Evolutionary conservation across 2,113 vertebrate genomes (phyloP), one percentile per base, ranked within the genome.

Genomic region (Callaeas wilsoni): DNA sequence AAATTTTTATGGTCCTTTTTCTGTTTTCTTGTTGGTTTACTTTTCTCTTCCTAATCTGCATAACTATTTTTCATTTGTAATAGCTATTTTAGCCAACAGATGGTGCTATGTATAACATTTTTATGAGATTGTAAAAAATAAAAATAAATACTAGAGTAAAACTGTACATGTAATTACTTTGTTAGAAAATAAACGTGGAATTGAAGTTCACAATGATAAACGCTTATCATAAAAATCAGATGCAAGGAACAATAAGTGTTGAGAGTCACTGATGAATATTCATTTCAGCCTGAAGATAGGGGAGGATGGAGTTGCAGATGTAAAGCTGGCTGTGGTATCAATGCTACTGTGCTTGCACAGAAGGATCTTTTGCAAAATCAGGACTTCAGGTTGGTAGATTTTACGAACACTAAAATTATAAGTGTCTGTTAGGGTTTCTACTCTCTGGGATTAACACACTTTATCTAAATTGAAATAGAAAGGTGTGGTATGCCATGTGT

Each of bases 61-160:
- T 96, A 79, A 59, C 90, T 79, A 91, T 97, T 97, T 96, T 95
- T 98, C 96, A 94, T 96, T 52, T 96, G 81, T 94, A 95, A 90
- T 96, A 97, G 96, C 88, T 96, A 94, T 92, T 75, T 96, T 65
- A 96, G 69, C 95, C 98, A 97, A 98, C 98, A 98, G 97, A 97
- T 97, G 96, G 97, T 98, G 94, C 96, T 96, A 78, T 93, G 50
- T 77, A 97, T 97, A 97, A 96, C 55, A 97, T 90, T 97, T 98
- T 98, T 94, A 98, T 97, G 94, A 85, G 90, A 86, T 41, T 84
- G 13, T 96, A 87, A 85, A 97, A 92, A 84, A 94, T 96, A 91
- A 92, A 97, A 86, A 95, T 91, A 97, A 95, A 90, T 92, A 95
- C 94, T 93, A 69, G n/a, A 84, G 79, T 78, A 80, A 93, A 98